These are phyloP conservation scores for Florisuga fusca DNA, from an alignment of 2,797 vertebrate genomes.

Conservation along the genomic window DNA sequence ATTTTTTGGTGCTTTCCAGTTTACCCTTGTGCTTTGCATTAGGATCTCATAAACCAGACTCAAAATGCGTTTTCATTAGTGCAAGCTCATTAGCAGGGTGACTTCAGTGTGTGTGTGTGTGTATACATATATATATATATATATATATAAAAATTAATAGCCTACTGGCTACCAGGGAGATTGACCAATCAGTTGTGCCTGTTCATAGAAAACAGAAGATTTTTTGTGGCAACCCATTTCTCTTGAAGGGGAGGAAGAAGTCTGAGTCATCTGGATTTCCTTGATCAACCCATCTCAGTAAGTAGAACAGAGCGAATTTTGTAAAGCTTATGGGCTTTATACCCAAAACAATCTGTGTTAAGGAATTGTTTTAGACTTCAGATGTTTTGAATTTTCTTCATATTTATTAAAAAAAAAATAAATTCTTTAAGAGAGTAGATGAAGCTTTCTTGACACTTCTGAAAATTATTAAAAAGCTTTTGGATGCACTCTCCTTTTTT, in stretches of 20 bases:
- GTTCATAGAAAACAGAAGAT: not conserved
- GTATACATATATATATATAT: not conserved
- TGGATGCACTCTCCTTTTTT: not conserved
- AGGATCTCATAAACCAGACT: not conserved
- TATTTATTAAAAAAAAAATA: not conserved
- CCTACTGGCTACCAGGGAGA: not conserved
- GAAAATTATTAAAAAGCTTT: not conserved
- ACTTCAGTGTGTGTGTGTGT: not conserved
- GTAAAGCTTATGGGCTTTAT: not conserved
- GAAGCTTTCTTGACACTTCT: not conserved
- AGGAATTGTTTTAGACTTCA: not conserved
- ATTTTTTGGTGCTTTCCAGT: constrained; percentile 51
- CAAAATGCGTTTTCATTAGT: not conserved
- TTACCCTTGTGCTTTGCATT: not conserved
- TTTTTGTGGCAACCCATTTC: not conserved
- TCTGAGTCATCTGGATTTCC: constrained; percentile 32
- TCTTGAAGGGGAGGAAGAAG: constrained; percentile 1
- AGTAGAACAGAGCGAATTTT: constrained; percentile 11
- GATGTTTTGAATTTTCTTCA: not conserved
- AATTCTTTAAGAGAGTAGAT: not conserved
- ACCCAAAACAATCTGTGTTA: not conserved
- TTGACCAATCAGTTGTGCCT: not conserved
- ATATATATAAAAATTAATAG: not conserved
- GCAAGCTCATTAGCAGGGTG: not conserved
- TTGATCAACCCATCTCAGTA: constrained; percentile 1